phyloP scores from a whole-genome alignment of 2,113 vertebrate species.

The Ceyx cyanopectus region DNA sequence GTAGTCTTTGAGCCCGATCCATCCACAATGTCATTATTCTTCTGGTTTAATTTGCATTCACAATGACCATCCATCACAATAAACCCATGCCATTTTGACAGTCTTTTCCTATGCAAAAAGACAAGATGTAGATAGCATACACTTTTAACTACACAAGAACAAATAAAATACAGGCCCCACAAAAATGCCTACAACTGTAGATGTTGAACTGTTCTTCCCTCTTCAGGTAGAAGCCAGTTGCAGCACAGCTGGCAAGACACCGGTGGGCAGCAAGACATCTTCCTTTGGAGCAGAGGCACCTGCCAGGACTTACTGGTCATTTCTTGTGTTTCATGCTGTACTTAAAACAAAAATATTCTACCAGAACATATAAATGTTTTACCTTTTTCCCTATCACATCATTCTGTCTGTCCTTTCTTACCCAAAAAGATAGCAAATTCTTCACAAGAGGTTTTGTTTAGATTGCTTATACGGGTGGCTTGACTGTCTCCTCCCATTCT shows the following conservation, averaged over 20 bases:
- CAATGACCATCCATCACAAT: fast-evolving
- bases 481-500: neutral
- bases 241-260: neutral
- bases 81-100: neutral
- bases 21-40: neutral
- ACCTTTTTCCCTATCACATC: neutral
- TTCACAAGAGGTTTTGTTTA: neutral
- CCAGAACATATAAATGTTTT: neutral
- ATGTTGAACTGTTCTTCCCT: neutral
- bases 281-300: neutral
- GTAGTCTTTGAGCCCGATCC: neutral
- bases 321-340: neutral
- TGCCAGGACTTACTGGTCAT: neutral
- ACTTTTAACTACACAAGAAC: neutral
- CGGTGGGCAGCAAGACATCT: neutral
- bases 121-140: fast-evolving
- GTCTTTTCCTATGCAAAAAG: neutral
- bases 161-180: neutral
- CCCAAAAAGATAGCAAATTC: neutral
- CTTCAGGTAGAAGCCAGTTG: neutral
- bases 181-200: neutral
- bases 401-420: neutral
- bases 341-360: neutral
- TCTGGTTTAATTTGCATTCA: neutral
- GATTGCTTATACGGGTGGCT: fast-evolving